Base-by-base conservation (phyloP, 1,140 invertebrate genomes). In the Anoplolepis gracilipes region DNA sequence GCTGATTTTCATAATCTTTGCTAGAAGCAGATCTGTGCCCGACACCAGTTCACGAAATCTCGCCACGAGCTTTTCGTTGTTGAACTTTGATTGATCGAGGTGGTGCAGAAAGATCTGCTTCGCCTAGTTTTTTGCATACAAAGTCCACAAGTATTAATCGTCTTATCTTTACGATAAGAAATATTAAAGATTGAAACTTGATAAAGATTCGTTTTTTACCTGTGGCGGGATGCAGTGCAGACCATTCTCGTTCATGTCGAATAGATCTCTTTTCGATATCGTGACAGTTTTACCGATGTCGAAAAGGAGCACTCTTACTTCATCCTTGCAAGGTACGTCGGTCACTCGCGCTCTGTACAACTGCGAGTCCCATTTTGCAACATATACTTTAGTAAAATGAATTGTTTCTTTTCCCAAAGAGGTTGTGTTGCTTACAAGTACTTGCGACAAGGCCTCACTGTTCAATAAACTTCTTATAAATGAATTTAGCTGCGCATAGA, bases 91-190 rank as follows among this genome's bases (percentile, higher is more conserved):
- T 76, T 94, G 93, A 84, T 95, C 94, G 88, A 96, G 94, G 49
- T 94, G 90, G 19, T 95, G 92, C 81, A 96, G 90, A 36, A 93
- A 93, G 85, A 96, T 95, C 88, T 95, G 93, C 19, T 95, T 89
- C 42, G 96, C 96, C 95, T 96, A 57, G 59, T 82, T 70, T 72
- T 46, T 65, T 8, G n/a, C 4, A 84, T 11, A 90, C 69, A 82
- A 42, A 77, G 6, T 8, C 22, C 1, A 28, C 30, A 7, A 69
- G n/a, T 39, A 5, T 81, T 0, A 42, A 49, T 49, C 16, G 28
- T 72, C 39, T 57, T n/a, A 57, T 42, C n/a, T 0, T 57, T n/a
- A 16, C 3, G 4, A n/a, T n/a, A n/a, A n/a, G n/a, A 82, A 59
- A 72, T 42, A 39, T 10, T 10, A 36, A 81, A 55, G 22, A 65